Evolutionary conservation across 1,140 invertebrate species (phyloP), one percentile per base, ranked within the genome.

Genomic region (Lamellibrachia luymesi): DNA sequence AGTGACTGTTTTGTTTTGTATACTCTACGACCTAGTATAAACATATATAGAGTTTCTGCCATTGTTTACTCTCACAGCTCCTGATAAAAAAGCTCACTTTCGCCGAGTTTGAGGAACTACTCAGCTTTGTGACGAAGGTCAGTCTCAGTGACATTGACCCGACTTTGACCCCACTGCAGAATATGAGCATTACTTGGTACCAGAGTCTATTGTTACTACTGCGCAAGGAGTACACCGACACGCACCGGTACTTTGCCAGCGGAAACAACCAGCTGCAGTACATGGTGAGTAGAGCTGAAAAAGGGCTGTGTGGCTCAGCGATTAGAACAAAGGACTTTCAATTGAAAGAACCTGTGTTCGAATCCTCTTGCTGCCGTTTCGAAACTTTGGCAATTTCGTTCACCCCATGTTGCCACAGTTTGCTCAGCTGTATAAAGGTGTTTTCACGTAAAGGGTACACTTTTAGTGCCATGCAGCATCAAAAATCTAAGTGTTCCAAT

Each of bases 151-250:
- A 97, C 50, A 95, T 98, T 38, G 98, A 98, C 95, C 94, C 96
- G 2, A 97, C 97, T 93, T 95, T 98, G 5, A 96, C 95, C 51
- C 96, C 97, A 6, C 96, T 98, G 25, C 94, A 97, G 4, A 97
- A 97, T 94, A 97, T 98, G 95, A 97, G 97, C 8, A 94, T 98
- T 1, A 94, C 95, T 2, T 98, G 98, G 97, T 98, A 98, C 95
- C 97, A 97, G 94, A 96, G 96, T 13, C 96, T 98, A 27, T 96
- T 97, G 0, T 97, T 97, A 94, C 96, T 97, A 49, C 95, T 98
- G n/a, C 96, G 97, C 89, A 96, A 96, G 89, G 97, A 97, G 95
- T 98, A 98, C 95, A 96, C 96, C 92, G 94, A 94, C 89, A 96
- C 97, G 94, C 97, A 97, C 95, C 97, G 97, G 94, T 93, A 94